These are phyloP conservation scores for Darwinula stevensoni DNA, from an alignment of 2,888 invertebrate genomes.

Conservation along the genomic window DNA sequence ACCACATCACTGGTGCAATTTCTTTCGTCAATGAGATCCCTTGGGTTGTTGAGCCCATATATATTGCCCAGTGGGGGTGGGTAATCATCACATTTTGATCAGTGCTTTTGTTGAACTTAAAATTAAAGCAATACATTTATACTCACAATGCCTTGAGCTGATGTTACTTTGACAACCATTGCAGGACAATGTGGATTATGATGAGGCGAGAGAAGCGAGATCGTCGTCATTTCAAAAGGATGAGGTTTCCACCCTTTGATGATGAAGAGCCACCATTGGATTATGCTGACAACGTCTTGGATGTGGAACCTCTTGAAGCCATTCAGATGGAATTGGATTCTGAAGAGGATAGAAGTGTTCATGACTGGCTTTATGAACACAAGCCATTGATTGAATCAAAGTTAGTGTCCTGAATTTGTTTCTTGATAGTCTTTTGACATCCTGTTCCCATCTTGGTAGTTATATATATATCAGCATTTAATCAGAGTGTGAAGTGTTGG, in stretches of 20 bases:
- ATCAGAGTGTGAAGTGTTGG: neutral
- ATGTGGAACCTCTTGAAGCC: constrained; percentile 94
- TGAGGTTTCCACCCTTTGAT: constrained; percentile 98
- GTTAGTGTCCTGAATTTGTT: constrained; percentile 20
- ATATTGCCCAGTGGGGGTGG: constrained; percentile 97
- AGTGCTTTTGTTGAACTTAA: too few relatives aligned
- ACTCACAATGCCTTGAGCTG: neutral
- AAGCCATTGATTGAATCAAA: constrained; percentile 75
- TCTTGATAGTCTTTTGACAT: neutral
- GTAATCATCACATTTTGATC: constrained; percentile 11
- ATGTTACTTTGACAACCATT: constrained; percentile 9
- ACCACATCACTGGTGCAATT: constrained; percentile 97
- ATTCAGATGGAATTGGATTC: constrained; percentile 92
- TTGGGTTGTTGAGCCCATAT: constrained; percentile 96
- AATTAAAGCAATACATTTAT: too few relatives aligned
- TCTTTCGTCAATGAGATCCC: constrained; percentile 99
- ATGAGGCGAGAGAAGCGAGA: constrained; percentile 97
- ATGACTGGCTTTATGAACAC: constrained; percentile 96
- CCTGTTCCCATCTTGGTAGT: too few relatives aligned
- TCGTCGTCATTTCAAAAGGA: constrained; percentile 90
- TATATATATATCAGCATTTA: neutral
- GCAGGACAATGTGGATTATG: constrained; percentile 99
- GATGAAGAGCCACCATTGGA: constrained; percentile 98
- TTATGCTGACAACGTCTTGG: constrained; percentile 94
- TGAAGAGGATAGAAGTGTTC: constrained; percentile 68